A percentile compares a stretch with the other conserved stretches of the same genome.
phyloP scores from a whole-genome alignment of 2,797 vertebrate genomes.

The Capromys pilorides region DNA sequence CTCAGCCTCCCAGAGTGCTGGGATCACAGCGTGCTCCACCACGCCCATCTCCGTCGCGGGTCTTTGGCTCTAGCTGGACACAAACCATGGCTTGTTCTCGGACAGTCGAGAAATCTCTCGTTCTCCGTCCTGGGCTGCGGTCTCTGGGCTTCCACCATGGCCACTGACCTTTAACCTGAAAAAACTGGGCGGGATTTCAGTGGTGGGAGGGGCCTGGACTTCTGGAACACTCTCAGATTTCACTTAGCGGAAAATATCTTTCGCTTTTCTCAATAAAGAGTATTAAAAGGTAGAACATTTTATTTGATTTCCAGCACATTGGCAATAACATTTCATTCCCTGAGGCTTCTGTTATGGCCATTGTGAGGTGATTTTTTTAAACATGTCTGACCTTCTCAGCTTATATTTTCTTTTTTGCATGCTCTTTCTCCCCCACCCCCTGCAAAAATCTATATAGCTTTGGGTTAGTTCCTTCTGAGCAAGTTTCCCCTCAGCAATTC shows the following conservation, averaged over 20 bases:
- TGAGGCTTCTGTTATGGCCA: not conserved
- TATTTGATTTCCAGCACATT: not conserved
- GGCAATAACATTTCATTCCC: not conserved
- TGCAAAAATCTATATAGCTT: too few species aligned
- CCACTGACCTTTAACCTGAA: not conserved
- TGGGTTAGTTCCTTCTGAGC: too few species aligned
- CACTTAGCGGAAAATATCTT: not conserved
- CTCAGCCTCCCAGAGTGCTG: not conserved
- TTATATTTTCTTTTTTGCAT: too few species aligned
- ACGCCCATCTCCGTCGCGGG: not conserved
- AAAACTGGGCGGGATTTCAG: not conserved
- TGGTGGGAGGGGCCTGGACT: not conserved
- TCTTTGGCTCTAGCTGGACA: not conserved
- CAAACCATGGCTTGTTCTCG: not conserved
- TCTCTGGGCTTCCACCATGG: not conserved
- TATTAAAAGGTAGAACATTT: not conserved
- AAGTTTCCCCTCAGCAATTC: too few species aligned
- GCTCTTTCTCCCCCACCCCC: too few species aligned
- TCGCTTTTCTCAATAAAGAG: conserved; percentile 7
- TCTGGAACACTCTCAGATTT: not conserved
- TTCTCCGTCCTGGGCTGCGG: not conserved
- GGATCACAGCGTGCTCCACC: not conserved
- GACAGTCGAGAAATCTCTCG: not conserved
- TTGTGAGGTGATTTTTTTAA: not conserved
- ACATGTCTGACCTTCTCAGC: not conserved